A percentile compares a stretch with the other conserved stretches of the same genome.
Conservation (phyloP, 2,113 vertebrate genomes). For the Hydrolagus affinis region DNA sequence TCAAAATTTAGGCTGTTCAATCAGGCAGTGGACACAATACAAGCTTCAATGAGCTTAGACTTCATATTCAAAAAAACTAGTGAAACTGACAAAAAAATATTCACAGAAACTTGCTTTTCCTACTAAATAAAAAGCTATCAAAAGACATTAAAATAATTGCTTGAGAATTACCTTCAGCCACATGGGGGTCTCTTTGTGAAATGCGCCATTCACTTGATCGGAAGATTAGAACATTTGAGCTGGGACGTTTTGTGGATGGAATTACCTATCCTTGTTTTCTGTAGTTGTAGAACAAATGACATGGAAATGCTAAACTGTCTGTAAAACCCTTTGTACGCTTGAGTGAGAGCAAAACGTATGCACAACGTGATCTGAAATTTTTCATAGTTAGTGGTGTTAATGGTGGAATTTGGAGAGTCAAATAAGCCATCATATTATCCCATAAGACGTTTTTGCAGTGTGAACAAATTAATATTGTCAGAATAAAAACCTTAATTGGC, state of each 20-base stretch:
- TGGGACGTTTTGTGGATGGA: neutral
- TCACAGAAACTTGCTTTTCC: neutral
- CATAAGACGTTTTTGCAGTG: too few species aligned
- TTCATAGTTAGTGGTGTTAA: too few species aligned
- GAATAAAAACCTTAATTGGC: too few species aligned
- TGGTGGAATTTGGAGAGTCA: too few species aligned
- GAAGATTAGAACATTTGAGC: neutral
- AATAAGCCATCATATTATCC: too few species aligned
- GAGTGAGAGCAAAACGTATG: too few species aligned
- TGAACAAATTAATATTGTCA: too few species aligned
- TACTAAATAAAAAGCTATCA: neutral
- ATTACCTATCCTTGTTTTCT: neutral
- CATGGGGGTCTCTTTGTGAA: neutral
- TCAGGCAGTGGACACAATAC: neutral
- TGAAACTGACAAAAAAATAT: neutral
- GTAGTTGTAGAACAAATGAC: neutral
- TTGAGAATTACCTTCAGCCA: neutral
- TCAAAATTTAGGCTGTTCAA: slow-evolving; percentile 2
- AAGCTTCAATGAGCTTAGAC: neutral
- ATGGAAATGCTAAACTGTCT: too few species aligned
- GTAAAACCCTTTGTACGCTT: too few species aligned
- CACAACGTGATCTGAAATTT: too few species aligned
- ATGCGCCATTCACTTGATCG: neutral
- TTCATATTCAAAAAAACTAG: neutral
- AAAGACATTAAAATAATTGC: neutral